A percentile compares a stretch with the other conserved stretches of the same genome.
Conservation (phyloP, 1,140 invertebrate genomes). For the Batillaria attramentaria region DNA sequence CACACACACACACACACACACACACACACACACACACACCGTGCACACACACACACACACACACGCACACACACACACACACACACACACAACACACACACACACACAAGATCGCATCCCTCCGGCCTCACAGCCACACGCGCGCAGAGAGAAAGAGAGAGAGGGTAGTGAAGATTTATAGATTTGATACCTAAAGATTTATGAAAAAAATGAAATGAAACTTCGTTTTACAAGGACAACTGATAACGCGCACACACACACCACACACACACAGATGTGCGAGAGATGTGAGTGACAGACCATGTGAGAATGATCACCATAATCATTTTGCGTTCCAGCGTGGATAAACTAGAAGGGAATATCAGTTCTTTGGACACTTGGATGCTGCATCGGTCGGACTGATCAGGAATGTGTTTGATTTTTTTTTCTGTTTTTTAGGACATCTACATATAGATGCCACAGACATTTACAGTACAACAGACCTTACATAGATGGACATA, state of each 20-base stretch:
- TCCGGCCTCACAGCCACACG: not conserved
- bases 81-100: constrained; percentile 8
- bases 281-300: too few relatives aligned
- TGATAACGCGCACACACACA: not conserved
- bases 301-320: too few relatives aligned
- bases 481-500: too few relatives aligned
- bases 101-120: too few relatives aligned
- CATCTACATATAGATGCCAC: too few relatives aligned
- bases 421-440: too few relatives aligned
- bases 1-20: not conserved
- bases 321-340: too few relatives aligned
- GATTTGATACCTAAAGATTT: not conserved
- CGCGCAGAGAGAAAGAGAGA: not conserved
- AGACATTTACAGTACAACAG: too few relatives aligned
- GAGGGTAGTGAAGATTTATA: not conserved
- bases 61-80: constrained; percentile 9
- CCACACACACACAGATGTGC: not conserved
- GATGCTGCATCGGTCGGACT: too few relatives aligned
- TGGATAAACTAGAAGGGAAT: too few relatives aligned
- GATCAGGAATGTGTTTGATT: too few relatives aligned
- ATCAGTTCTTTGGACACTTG: too few relatives aligned
- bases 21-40: not conserved
- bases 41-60: not conserved
- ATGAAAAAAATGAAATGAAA: not conserved
- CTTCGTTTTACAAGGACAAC: not conserved